Evolutionary conservation across 2,797 vertebrate species (phyloP).

Genomic region (Lepus townsendii): DNA sequence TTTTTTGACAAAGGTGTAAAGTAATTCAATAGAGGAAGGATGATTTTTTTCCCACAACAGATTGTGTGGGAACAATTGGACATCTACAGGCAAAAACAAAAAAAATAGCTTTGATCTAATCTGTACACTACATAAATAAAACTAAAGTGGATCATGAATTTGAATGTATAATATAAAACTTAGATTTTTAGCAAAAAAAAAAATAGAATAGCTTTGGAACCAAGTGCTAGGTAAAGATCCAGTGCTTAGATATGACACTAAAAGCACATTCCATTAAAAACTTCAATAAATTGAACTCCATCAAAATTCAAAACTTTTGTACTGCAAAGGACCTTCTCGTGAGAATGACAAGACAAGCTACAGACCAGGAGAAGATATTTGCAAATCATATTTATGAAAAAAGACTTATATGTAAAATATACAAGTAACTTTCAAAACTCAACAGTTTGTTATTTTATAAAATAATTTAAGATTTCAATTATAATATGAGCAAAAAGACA

Average conservation of each 20-base stretch:
- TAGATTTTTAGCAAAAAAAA: background rate
- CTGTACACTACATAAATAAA: background rate
- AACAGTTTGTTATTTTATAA: background rate
- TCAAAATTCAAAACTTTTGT: constrained; percentile 11
- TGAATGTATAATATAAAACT: constrained; percentile 53
- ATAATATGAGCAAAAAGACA: background rate
- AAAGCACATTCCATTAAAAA: background rate
- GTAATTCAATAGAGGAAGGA: background rate
- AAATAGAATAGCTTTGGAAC: background rate
- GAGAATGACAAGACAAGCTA: background rate
- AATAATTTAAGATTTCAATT: background rate
- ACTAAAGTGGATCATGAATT: constrained; percentile 33
- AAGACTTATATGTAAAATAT: constrained; percentile 28
- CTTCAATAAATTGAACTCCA: background rate
- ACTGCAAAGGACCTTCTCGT: background rate
- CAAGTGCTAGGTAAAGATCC: background rate
- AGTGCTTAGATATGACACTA: background rate
- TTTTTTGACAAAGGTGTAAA: constrained; percentile 34
- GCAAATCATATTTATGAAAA: background rate
- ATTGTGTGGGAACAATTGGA: constrained; percentile 2
- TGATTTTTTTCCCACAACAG: background rate
- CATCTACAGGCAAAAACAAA: background rate
- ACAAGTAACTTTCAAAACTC: background rate
- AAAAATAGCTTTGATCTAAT: background rate
- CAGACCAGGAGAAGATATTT: constrained; percentile 1